These are phyloP conservation scores for Reticulitermes speratus DNA, from an alignment of 1,140 invertebrate species.

Conservation along the genomic window DNA sequence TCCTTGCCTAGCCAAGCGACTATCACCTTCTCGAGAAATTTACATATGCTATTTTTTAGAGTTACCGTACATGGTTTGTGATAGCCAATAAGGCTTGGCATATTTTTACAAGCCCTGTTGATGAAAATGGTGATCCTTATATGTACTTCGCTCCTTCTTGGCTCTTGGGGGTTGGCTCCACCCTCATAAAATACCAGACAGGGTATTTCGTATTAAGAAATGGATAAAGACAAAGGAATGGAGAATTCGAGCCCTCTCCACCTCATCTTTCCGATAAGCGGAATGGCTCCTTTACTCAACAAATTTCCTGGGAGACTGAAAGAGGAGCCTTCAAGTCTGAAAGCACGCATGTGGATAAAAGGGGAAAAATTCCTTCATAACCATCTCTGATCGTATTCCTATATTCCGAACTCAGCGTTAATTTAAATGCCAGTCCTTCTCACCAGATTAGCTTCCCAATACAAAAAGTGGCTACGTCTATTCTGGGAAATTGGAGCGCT, in stretches of 20 bases:
- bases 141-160: neutral
- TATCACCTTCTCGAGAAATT: too few species aligned
- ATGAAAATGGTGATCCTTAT: neutral
- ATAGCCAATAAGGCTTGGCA: too few species aligned
- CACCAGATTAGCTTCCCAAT: neutral
- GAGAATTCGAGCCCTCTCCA: neutral
- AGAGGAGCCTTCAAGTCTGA: neutral
- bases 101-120: neutral
- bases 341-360: neutral
- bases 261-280: neutral
- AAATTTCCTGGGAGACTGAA: neutral
- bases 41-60: too few species aligned
- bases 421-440: neutral
- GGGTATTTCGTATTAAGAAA: neutral
- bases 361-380: neutral
- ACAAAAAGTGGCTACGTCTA: neutral
- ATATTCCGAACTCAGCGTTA: neutral
- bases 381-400: constrained; percentile 4
- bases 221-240: neutral
- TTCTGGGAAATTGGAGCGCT: neutral
- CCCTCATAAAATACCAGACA: neutral
- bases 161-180: neutral
- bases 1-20: too few species aligned
- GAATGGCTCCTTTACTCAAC: neutral
- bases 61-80: too few species aligned